Conservation (phyloP, 2,888 invertebrate genomes). For the Rotaria macrura region DNA sequence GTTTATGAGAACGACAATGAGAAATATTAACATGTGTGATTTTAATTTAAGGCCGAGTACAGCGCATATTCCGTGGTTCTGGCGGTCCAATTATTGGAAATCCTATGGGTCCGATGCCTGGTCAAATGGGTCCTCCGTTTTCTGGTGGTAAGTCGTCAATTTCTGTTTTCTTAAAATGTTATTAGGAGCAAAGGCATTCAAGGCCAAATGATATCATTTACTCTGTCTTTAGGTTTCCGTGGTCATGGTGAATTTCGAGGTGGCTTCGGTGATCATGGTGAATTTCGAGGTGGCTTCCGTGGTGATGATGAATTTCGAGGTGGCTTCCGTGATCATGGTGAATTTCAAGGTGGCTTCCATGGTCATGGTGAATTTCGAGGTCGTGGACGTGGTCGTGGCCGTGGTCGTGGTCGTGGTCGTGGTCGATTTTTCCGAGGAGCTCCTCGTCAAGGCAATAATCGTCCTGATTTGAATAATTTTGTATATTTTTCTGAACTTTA, state of each 20-base stretch:
- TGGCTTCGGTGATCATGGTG: background rate
- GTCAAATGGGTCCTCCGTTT: background rate
- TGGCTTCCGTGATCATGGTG: background rate
- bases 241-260: background rate
- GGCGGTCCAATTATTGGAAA: background rate
- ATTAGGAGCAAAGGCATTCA: background rate
- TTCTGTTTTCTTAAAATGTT: too few relatives aligned
- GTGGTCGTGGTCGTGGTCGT: constrained; percentile 8
- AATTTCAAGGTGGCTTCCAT: too few relatives aligned
- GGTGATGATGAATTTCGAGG: background rate
- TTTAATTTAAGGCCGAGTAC: background rate
- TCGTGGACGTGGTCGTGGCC: background rate
- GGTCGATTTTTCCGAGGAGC: background rate
- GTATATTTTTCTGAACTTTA: too few relatives aligned
- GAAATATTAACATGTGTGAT: background rate
- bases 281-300: too few relatives aligned
- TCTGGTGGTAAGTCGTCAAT: background rate
- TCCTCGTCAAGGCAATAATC: background rate
- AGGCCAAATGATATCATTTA: background rate
- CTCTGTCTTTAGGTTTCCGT: background rate
- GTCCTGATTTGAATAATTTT: too few relatives aligned
- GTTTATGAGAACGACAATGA: background rate
- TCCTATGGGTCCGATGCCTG: background rate
- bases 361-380: background rate
- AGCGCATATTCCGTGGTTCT: background rate